Percentiles rank a stretch among this genome's conserved stretches.
phyloP scores from a whole-genome alignment of 2,797 vertebrate genomes.

The Lithobates sylvaticus region DNA sequence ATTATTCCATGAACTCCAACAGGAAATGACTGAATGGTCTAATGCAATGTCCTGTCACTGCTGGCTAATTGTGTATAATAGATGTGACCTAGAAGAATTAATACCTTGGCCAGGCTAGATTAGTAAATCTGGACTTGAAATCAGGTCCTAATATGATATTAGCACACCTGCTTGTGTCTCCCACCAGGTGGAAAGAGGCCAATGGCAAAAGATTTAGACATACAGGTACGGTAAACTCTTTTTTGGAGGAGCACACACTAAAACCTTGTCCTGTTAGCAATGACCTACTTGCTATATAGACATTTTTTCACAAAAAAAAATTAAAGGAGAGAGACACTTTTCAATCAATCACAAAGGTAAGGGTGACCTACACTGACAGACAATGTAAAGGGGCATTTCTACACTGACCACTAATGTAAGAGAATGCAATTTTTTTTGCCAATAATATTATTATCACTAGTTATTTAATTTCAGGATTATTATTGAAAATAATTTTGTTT shows the following conservation, averaged over 20 bases:
- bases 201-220: slow-evolving; percentile 32
- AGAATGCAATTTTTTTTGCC: too few relatives aligned
- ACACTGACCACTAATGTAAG: too few relatives aligned
- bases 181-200: slow-evolving; percentile 24
- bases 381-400: too few relatives aligned
- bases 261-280: slow-evolving; percentile 75
- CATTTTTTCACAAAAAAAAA: slow-evolving; percentile 2
- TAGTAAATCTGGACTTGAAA: slow-evolving; percentile 47
- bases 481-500: too few relatives aligned
- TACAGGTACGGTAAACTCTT: not conserved
- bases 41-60: slow-evolving; percentile 33
- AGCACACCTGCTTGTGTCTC: slow-evolving; percentile 40
- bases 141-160: slow-evolving; percentile 41
- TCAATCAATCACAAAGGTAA: too few relatives aligned
- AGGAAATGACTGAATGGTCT: slow-evolving; percentile 37
- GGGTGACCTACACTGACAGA: too few relatives aligned
- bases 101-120: slow-evolving; percentile 28
- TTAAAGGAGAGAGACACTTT: too few relatives aligned
- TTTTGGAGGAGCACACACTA: slow-evolving; percentile 40
- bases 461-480: too few relatives aligned
- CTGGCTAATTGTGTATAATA: slow-evolving; percentile 32
- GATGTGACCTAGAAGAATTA: slow-evolving; percentile 36
- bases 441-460: too few relatives aligned
- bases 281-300: slow-evolving; percentile 79
- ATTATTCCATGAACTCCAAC: slow-evolving; percentile 14